Conservation (phyloP, 2,888 invertebrate species). For the Polydesmus complanatus region DNA sequence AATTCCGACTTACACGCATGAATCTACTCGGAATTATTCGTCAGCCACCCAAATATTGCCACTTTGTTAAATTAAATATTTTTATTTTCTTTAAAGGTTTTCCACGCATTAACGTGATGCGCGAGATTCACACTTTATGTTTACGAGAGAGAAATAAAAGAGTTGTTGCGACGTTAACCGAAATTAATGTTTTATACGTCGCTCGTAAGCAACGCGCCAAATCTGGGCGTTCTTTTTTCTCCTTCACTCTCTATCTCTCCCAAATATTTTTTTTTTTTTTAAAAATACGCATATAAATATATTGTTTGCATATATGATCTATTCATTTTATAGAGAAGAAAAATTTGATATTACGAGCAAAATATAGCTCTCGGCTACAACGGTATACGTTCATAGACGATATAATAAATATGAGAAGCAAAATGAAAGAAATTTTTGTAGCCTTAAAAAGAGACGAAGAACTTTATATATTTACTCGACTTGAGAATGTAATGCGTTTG, state of each 20-base stretch:
- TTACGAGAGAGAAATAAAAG: too few relatives aligned
- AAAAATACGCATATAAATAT: too few relatives aligned
- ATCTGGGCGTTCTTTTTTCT: too few relatives aligned
- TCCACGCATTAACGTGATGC: not conserved
- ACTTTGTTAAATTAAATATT: slow-evolving; percentile 15
- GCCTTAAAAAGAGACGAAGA: not conserved
- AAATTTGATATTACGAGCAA: too few relatives aligned
- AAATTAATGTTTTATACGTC: too few relatives aligned
- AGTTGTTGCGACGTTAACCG: too few relatives aligned
- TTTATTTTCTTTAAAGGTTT: not conserved
- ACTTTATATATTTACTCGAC: not conserved
- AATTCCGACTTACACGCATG: not conserved
- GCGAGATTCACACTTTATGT: not conserved
- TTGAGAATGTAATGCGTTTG: not conserved
- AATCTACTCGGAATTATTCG: not conserved
- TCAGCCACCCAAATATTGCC: not conserved
- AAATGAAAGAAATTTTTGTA: not conserved
- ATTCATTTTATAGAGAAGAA: too few relatives aligned
- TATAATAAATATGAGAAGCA: not conserved
- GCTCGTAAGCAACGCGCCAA: too few relatives aligned
- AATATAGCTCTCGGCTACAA: too few relatives aligned
- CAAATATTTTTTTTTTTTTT: too few relatives aligned
- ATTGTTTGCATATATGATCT: too few relatives aligned
- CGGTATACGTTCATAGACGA: not conserved
- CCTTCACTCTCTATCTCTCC: too few relatives aligned